Percentiles rank a stretch among this genome's conserved stretches.
phyloP scores from a whole-genome alignment of 1,140 invertebrate genomes.

The Phthorimaea operculella region DNA sequence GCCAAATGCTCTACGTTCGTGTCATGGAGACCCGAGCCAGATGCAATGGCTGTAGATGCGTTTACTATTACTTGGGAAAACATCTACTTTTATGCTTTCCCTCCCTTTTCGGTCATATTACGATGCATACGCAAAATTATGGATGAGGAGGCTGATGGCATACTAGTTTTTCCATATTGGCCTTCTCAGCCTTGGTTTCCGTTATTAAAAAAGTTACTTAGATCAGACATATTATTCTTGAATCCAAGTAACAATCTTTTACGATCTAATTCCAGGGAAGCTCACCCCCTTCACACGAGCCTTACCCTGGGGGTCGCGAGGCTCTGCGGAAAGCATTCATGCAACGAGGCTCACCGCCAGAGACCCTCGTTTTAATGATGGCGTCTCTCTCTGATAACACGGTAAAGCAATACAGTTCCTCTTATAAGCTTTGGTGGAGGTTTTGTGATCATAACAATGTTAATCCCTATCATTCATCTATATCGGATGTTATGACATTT shows the following conservation, averaged over 20 bases:
- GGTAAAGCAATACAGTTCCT: not conserved
- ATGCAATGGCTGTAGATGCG: not conserved
- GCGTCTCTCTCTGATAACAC: not conserved
- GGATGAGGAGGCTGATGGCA: not conserved
- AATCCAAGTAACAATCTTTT: not conserved
- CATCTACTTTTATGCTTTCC: not conserved
- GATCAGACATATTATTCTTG: not conserved
- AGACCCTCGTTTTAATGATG: not conserved
- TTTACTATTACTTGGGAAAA: not conserved
- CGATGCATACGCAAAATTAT: not conserved
- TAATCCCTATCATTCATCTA: constrained; percentile 1
- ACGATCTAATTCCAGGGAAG: not conserved
- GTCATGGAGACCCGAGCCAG: not conserved
- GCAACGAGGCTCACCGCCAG: not conserved
- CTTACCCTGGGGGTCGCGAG: constrained; percentile 1
- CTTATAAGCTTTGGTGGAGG: not conserved
- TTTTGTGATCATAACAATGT: not conserved
- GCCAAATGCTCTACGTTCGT: not conserved
- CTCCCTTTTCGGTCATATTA: not conserved
- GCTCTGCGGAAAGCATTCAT: not conserved
- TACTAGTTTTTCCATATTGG: not conserved
- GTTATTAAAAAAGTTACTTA: not conserved
- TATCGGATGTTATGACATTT: constrained; percentile 5
- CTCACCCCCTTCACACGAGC: not conserved
- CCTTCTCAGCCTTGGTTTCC: not conserved